Evolutionary conservation across 2,113 vertebrate species (phyloP).

Genomic region (Mugil cephalus): DNA sequence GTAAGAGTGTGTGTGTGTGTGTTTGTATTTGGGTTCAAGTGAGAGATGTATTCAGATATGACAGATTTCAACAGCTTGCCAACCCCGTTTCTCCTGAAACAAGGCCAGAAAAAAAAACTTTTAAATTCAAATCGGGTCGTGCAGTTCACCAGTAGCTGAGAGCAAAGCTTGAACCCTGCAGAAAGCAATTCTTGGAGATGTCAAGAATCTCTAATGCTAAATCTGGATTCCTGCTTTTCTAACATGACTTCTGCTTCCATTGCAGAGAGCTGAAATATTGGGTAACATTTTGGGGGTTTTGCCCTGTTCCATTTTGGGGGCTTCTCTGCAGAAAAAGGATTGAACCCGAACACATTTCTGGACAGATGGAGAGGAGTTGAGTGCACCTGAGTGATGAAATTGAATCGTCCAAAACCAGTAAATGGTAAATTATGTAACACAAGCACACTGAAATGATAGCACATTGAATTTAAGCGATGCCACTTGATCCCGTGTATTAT

Average conservation of each 20-base stretch:
- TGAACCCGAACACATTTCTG: conserved; percentile 52
- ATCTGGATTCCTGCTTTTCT: conserved; percentile 4
- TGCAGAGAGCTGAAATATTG: conserved; percentile 34
- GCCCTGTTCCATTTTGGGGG: too few species aligned
- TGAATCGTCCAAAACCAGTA: neutral
- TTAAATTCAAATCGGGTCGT: conserved; percentile 58
- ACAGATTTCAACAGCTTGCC: conserved; percentile 71
- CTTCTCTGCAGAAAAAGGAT: conserved; percentile 39
- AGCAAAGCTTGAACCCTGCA: conserved; percentile 40
- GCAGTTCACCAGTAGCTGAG: conserved; percentile 12
- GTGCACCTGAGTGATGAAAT: conserved; percentile 23
- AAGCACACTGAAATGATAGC: neutral
- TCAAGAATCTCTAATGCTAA: conserved; percentile 35
- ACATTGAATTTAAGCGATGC: neutral
- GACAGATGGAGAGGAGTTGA: conserved; percentile 46
- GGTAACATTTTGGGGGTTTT: conserved; percentile 46
- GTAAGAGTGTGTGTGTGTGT: conserved; percentile 22
- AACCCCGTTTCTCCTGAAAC: conserved; percentile 43
- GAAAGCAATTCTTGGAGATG: conserved; percentile 25
- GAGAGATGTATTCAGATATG: conserved; percentile 51
- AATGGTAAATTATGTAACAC: too few species aligned
- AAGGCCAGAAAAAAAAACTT: conserved; percentile 42
- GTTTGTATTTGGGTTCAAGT: conserved; percentile 14
- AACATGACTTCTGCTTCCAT: neutral
- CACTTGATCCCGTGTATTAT: neutral